Evolutionary conservation across 2,888 invertebrate species (phyloP).

Genomic region (Tenthredo notha): DNA sequence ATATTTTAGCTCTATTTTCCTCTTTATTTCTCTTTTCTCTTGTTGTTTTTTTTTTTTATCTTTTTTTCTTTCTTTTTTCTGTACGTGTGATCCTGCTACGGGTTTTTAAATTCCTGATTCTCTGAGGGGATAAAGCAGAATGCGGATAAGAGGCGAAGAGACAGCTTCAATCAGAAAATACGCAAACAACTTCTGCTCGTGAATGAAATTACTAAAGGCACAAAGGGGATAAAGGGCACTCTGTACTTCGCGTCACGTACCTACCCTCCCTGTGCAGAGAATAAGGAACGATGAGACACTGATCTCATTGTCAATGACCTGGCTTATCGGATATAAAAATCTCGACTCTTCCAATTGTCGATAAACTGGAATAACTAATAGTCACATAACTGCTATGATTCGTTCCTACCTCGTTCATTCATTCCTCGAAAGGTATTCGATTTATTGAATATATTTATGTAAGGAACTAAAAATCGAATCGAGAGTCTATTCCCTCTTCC

Average conservation of each 20-base stretch:
- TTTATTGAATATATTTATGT: not conserved
- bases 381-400: not conserved
- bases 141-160: constrained; percentile 39
- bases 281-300: constrained; percentile 26
- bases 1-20: not conserved
- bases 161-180: constrained; percentile 45
- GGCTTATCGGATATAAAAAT: constrained; percentile 32
- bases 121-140: constrained; percentile 21
- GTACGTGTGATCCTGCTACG: not conserved
- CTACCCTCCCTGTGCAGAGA: constrained; percentile 19
- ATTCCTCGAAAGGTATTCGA: not conserved
- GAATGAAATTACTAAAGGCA: constrained; percentile 46
- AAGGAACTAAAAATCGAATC: not conserved
- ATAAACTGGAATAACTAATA: not conserved
- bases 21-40: not conserved
- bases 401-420: not conserved
- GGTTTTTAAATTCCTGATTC: constrained; percentile 16
- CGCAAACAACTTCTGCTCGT: constrained; percentile 51
- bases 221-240: constrained; percentile 47
- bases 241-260: constrained; percentile 39
- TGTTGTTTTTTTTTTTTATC: not conserved
- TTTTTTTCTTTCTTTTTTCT: not conserved
- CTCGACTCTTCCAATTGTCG: not conserved
- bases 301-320: constrained; percentile 23
- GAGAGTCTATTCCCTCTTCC: not conserved